Evolutionary conservation across 2,888 invertebrate genomes (phyloP).

Genomic region (Drymonia ruficornis): DNA sequence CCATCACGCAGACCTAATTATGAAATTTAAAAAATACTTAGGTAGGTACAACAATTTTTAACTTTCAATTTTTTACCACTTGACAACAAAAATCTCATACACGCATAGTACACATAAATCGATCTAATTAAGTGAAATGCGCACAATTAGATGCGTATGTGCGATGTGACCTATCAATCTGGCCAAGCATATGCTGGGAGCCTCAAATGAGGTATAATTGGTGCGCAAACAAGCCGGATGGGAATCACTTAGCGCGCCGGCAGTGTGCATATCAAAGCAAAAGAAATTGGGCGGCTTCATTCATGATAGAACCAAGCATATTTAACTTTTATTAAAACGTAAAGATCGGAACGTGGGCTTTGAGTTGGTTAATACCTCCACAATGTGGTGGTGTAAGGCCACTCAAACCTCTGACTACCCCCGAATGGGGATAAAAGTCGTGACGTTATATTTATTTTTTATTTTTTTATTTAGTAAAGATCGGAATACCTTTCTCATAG

Average conservation of each 20-base stretch:
- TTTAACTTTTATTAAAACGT: background rate
- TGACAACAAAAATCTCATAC: too few relatives aligned
- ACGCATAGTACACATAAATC: conserved; percentile 20
- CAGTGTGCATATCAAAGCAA: conserved; percentile 48
- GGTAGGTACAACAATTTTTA: too few relatives aligned
- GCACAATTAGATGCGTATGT: conserved; percentile 33
- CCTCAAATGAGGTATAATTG: conserved; percentile 65
- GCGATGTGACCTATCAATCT: conserved; percentile 54
- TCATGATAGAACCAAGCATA: conserved; percentile 38
- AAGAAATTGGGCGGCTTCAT: conserved; percentile 43
- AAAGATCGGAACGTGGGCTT: background rate
- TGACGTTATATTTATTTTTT: too few relatives aligned
- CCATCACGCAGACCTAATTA: too few relatives aligned
- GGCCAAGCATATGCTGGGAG: conserved; percentile 29
- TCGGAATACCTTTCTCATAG: too few relatives aligned
- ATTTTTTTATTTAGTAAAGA: too few relatives aligned
- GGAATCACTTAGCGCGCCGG: conserved; percentile 61
- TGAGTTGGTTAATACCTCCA: too few relatives aligned
- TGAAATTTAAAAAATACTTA: too few relatives aligned
- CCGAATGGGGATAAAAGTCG: too few relatives aligned
- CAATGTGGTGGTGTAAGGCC: too few relatives aligned
- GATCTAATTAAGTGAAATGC: conserved; percentile 35
- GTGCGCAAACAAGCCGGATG: conserved; percentile 58
- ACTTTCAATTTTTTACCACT: too few relatives aligned
- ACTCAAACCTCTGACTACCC: too few relatives aligned